Conservation (phyloP, 1,140 invertebrate species). For the Ostrea denselamellosa region DNA sequence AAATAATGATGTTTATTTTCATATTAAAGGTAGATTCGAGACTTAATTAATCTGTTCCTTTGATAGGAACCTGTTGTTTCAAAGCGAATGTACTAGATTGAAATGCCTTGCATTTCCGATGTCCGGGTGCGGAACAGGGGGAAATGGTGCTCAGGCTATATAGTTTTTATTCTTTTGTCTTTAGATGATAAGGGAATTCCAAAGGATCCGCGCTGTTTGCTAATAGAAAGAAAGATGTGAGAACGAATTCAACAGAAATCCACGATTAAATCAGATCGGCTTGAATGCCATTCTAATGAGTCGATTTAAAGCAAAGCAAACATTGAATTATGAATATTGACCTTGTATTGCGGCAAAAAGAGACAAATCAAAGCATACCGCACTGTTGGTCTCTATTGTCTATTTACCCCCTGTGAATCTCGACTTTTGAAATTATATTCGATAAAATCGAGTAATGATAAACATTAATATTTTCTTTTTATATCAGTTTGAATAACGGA, state of each 20-base stretch:
- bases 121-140: not conserved
- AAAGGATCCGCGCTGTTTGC: not conserved
- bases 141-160: not conserved
- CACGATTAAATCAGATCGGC: constrained; percentile 30
- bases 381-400: not conserved
- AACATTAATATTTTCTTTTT: not conserved
- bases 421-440: not conserved
- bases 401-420: not conserved
- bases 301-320: constrained; percentile 17
- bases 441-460: not conserved
- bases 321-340: constrained; percentile 24
- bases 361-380: constrained; percentile 20
- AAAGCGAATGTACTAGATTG: not conserved
- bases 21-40: constrained; percentile 36
- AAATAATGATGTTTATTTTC: constrained; percentile 39
- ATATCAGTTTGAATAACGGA: not conserved
- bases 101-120: constrained; percentile 18
- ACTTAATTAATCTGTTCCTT: constrained; percentile 14
- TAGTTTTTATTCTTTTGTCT: not conserved
- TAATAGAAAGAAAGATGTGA: constrained; percentile 35
- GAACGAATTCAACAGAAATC: constrained; percentile 2
- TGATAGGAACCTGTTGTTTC: constrained; percentile 21
- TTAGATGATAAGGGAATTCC: constrained; percentile 33
- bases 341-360: constrained; percentile 11
- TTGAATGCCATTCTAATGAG: constrained; percentile 15